Base-by-base conservation (phyloP, 2,113 vertebrate genomes). In the Pomatostomus ruficeps region DNA sequence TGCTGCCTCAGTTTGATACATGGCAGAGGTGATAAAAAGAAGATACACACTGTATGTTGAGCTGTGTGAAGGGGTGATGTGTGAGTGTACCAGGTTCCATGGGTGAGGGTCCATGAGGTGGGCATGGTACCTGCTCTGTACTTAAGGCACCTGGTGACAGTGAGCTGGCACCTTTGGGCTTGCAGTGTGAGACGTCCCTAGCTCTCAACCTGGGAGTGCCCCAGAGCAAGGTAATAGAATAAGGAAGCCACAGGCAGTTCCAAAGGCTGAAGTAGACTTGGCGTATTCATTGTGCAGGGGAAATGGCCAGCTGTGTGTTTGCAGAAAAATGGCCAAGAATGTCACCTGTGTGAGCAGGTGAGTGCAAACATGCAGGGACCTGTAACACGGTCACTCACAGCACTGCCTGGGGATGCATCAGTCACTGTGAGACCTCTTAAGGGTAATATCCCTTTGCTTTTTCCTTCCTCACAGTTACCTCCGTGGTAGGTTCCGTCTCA, bases 251-350 rank as follows among this genome's bases (percentile, higher is more conserved):
- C 3, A 1, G 52, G 40, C 20, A 36, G 24, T 61, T 66, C 23
- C 23, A 55, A 58, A 42, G 36, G 15, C 35, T 45, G 46, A 67
- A 21, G 20, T 3, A 6, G 11, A 49, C 22, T 70, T 22, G 1
- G 8, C 0, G 0, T 65, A 8, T 72, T 68, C 20, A 7, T 36
- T 8, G 0, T 29, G 13, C 31, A 14, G 24, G 24, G 31, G 12
- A 81, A 11, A 24, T 22, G 52, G 33, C 14, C 58, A 33, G 25
- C 45, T 62, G 2, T 54, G 55, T 68, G 35, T 43, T 68, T 78
- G 68, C 51, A 77, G 62, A 51, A 57, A 36, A 65, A 48, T 9
- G 9, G 35, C 1, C 2, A 75, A 22, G 15, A 6, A 17, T 23
- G 1, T 38, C 48, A 40, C n/a, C 42, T 46, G 31, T 58, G 78